A percentile compares a stretch with the other conserved stretches of the same genome.
Conservation (phyloP, 2,888 invertebrate species). For the Mesochorus sp. region DNA sequence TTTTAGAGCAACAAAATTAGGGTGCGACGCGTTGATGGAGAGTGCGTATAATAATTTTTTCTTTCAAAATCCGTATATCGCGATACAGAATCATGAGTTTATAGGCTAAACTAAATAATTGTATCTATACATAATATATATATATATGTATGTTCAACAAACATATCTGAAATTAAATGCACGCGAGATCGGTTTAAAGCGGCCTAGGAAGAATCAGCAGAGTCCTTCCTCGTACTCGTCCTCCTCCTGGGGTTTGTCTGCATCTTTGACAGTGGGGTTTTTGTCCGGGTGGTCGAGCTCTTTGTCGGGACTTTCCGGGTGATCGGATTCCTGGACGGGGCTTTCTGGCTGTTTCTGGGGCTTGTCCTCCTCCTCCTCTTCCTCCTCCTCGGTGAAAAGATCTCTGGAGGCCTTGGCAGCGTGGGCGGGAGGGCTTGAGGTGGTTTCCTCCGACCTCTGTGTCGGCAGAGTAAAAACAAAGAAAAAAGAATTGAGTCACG, state of each 20-base stretch:
- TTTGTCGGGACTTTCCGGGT: not conserved
- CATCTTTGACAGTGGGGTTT: too few relatives aligned
- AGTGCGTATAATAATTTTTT: too few relatives aligned
- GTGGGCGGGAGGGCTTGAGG: too few relatives aligned
- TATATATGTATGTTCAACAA: not conserved
- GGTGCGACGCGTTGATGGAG: too few relatives aligned
- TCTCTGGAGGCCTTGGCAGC: not conserved
- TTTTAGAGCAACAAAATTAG: too few relatives aligned
- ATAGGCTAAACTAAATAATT: not conserved
- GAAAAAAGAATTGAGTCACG: not conserved
- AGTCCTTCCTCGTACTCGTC: conserved; percentile 60
- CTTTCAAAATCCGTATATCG: not conserved
- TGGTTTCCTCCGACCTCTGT: conserved; percentile 18
- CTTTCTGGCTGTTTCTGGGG: not conserved
- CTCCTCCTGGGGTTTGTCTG: conserved; percentile 41
- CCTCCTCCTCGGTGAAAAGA: conserved; percentile 39
- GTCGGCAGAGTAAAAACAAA: conserved; percentile 5
- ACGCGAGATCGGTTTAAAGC: conserved; percentile 24
- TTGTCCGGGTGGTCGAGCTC: too few relatives aligned
- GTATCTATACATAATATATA: not conserved
- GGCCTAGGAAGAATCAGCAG: conserved; percentile 51
- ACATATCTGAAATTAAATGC: conserved; percentile 46
- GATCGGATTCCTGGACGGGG: not conserved
- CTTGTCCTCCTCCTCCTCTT: conserved; percentile 29
- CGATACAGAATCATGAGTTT: conserved; percentile 12